phyloP scores from a whole-genome alignment of 2,113 vertebrate genomes.

The Bos indicus region DNA sequence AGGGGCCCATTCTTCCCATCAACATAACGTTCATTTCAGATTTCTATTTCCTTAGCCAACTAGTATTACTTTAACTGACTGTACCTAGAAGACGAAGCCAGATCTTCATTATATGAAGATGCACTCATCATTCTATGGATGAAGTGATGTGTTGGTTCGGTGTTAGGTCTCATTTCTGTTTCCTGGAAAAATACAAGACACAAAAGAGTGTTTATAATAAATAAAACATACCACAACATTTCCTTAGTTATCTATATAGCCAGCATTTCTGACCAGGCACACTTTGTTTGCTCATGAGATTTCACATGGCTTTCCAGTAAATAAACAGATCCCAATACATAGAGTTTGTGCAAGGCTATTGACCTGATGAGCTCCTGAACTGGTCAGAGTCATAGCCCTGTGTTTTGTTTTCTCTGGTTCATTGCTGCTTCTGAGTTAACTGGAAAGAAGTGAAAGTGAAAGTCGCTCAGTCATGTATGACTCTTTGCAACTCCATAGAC shows the following conservation, averaged over 20 bases:
- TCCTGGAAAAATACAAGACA: conserved; percentile 34
- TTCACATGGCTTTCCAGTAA: not conserved
- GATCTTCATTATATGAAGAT: not conserved
- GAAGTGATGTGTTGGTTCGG: not conserved
- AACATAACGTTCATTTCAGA: not conserved
- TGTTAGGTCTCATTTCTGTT: not conserved
- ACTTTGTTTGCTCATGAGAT: not conserved
- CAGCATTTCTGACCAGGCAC: not conserved
- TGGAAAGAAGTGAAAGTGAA: not conserved
- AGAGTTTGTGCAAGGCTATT: not conserved
- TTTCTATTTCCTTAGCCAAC: conserved; percentile 11
- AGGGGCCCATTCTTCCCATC: not conserved
- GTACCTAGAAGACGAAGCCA: conserved; percentile 27
- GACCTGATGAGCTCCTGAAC: not conserved
- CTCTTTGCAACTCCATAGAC: not conserved
- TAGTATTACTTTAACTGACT: not conserved
- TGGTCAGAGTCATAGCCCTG: not conserved
- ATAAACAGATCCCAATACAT: not conserved
- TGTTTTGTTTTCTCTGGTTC: not conserved
- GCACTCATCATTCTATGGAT: not conserved
- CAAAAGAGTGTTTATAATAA: not conserved
- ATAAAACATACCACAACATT: not conserved
- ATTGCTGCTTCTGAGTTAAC: not conserved
- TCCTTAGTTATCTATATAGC: not conserved
- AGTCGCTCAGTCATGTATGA: not conserved